Evolutionary conservation across 2,113 vertebrate genomes (phyloP).

Genomic region (Ceyx melanurus): DNA sequence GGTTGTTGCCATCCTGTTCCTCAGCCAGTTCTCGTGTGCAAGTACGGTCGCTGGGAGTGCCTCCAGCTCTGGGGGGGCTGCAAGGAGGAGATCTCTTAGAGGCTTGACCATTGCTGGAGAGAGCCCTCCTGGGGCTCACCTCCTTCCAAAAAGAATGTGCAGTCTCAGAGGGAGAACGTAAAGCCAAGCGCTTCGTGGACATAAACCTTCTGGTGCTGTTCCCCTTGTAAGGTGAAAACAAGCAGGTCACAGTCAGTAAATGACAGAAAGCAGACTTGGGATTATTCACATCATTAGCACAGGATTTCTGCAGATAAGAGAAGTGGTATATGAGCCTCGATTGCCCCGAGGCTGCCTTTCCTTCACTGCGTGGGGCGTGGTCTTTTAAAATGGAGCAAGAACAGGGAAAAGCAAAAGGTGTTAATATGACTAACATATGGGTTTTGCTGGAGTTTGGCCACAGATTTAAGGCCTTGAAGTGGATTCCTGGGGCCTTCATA

Average conservation of each 20-base stretch:
- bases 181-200: not conserved
- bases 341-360: not conserved
- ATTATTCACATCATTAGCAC: not conserved
- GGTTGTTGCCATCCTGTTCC: not conserved
- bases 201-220: not conserved
- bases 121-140: not conserved
- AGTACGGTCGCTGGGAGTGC: not conserved
- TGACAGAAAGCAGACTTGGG: not conserved
- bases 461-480: constrained; percentile 19
- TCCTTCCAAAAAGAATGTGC: accelerated
- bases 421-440: constrained; percentile 42
- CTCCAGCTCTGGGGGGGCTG: not conserved
- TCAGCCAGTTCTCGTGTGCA: accelerated
- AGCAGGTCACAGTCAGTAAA: constrained; percentile 8
- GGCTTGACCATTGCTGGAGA: not conserved
- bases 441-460: constrained; percentile 45
- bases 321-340: not conserved
- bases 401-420: constrained; percentile 17
- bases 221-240: not conserved
- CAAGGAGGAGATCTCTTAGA: not conserved
- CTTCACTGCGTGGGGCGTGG: not conserved
- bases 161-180: accelerated
- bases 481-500: constrained; percentile 45
- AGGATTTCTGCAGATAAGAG: constrained; percentile 13
- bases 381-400: not conserved